Percentiles rank a stretch among this genome's conserved stretches.
These are phyloP conservation scores for Cepaea hortensis DNA, from an alignment of 2,888 invertebrate species.

Conservation along the genomic window DNA sequence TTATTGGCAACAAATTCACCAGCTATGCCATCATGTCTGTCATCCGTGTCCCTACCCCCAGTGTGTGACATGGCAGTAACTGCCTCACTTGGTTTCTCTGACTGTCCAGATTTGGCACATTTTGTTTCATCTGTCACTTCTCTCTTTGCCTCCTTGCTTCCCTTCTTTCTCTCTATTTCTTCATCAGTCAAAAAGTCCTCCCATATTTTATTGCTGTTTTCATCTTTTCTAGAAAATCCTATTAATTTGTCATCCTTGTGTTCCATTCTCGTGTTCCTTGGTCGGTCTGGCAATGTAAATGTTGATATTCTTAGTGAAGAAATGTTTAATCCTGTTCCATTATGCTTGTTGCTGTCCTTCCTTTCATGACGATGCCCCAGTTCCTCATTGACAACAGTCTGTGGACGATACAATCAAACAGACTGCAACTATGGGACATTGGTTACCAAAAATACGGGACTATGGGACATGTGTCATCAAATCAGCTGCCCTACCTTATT, in stretches of 20 bases:
- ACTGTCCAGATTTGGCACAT: neutral
- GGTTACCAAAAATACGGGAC: too few species aligned
- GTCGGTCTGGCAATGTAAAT: neutral
- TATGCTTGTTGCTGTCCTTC: slow-evolving; percentile 40
- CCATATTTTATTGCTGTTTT: slow-evolving; percentile 22
- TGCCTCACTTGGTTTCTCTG: slow-evolving; percentile 9
- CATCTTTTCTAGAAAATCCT: neutral
- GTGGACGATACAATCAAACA: neutral
- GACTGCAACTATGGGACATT: too few species aligned
- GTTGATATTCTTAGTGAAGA: neutral
- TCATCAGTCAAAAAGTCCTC: slow-evolving; percentile 42
- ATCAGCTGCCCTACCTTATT: too few species aligned
- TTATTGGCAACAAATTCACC: neutral
- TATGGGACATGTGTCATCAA: too few species aligned
- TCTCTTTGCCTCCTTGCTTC: neutral
- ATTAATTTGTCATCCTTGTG: neutral
- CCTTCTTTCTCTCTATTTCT: slow-evolving; percentile 5
- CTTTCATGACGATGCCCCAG: slow-evolving; percentile 15
- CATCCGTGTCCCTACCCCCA: neutral
- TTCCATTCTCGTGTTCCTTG: neutral
- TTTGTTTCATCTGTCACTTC: neutral
- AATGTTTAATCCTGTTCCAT: neutral
- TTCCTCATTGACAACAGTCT: slow-evolving; percentile 31
- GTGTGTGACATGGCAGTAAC: neutral
- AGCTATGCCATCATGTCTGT: neutral